phyloP scores from a whole-genome alignment of 30 jellyfish, hydroid and myxozoan genomes.

The Sanderia malayensis region DNA sequence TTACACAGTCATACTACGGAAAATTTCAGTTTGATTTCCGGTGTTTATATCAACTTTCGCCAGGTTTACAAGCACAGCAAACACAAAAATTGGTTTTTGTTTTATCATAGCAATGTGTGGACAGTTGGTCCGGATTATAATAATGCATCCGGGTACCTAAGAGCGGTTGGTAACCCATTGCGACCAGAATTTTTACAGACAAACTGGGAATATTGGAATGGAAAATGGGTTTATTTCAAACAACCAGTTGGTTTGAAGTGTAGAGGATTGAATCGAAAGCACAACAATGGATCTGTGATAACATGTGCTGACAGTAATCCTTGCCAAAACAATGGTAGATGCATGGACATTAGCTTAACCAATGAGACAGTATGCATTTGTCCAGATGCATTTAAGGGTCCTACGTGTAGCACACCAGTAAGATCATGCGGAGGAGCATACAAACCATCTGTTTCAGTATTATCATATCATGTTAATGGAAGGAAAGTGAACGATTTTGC shows the following conservation, averaged over 20 bases:
- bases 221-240: neutral
- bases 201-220: neutral
- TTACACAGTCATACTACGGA: no score
- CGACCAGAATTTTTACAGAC: no score
- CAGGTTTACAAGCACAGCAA: no score
- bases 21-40: no score
- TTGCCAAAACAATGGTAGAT: neutral
- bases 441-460: neutral
- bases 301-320: neutral
- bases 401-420: neutral
- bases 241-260: neutral
- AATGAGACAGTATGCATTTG: neutral
- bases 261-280: neutral
- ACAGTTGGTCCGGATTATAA: no score
- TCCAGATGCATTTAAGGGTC: neutral
- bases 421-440: neutral
- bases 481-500: neutral
- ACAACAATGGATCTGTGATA: neutral
- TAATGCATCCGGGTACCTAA: no score
- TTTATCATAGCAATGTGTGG: no score
- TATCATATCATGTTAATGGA: neutral
- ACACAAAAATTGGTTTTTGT: no score
- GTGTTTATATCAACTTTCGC: no score
- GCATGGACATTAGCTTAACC: neutral
- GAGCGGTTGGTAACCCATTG: no score